Evolutionary conservation across 2,113 vertebrate genomes (phyloP).

Genomic region (Lamprotornis superbus): DNA sequence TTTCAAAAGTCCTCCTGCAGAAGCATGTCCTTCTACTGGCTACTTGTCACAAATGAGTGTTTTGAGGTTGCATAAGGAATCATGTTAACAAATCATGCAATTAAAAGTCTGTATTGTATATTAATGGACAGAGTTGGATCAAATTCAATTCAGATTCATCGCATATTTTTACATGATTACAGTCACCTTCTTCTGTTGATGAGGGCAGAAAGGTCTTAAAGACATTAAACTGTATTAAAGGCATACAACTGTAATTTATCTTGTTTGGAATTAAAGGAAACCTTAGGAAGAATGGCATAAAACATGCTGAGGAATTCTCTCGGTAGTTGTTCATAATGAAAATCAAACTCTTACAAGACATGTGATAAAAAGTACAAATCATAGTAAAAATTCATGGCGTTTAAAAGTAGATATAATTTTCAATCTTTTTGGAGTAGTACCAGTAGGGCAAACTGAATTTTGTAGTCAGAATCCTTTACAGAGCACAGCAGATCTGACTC

Average conservation of each 20-base stretch:
- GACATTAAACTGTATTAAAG: not conserved
- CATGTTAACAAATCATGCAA: not conserved
- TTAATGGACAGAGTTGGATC: not conserved
- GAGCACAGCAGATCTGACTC: not conserved
- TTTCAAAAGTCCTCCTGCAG: not conserved
- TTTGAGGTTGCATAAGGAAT: not conserved
- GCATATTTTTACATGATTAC: not conserved
- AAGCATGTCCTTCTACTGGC: not conserved
- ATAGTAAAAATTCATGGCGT: not conserved
- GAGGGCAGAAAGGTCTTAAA: not conserved
- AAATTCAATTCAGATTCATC: slow-evolving; percentile 21
- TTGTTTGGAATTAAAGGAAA: not conserved
- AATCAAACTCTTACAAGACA: not conserved
- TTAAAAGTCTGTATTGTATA: not conserved
- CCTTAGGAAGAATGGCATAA: not conserved
- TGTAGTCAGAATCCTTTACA: not conserved
- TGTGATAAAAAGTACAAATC: not conserved
- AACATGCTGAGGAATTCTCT: not conserved
- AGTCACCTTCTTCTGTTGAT: not conserved
- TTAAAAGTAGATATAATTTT: not conserved
- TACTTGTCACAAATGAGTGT: not conserved
- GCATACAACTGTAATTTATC: not conserved
- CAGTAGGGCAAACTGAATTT: not conserved
- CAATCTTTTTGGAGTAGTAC: not conserved
- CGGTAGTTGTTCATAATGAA: not conserved